Conservation (phyloP, 2,797 vertebrate species). For the Pseudochirops corinnae region DNA sequence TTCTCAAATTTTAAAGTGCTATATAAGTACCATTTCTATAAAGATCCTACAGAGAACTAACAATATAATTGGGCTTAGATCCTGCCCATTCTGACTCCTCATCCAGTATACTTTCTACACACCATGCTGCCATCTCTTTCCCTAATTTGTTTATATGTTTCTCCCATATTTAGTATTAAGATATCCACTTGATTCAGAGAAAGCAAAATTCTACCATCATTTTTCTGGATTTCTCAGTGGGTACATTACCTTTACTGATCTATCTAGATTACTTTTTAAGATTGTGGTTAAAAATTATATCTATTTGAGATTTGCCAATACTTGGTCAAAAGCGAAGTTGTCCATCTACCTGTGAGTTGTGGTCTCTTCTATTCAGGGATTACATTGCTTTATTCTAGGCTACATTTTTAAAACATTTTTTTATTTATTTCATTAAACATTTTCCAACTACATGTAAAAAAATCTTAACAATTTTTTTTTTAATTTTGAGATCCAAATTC, state of each 20-base stretch:
- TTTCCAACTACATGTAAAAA: background rate
- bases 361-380: background rate
- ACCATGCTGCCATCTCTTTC: background rate
- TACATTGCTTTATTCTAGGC: background rate
- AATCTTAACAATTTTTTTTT: background rate
- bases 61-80: background rate
- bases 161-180: background rate
- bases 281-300: background rate
- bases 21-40: background rate
- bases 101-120: background rate
- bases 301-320: background rate
- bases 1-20: background rate
- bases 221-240: background rate
- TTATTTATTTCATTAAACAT: background rate
- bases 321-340: background rate
- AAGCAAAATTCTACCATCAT: background rate
- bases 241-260: background rate
- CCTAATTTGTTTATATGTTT: background rate
- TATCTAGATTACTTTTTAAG: background rate
- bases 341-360: background rate
- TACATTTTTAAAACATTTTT: background rate
- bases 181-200: background rate
- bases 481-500: background rate
- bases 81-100: background rate
- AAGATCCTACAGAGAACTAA: background rate